A percentile compares a stretch with the other conserved stretches of the same genome.
Evolutionary conservation across 2,113 vertebrate genomes (phyloP).

Genomic region (Carassius carassius): DNA sequence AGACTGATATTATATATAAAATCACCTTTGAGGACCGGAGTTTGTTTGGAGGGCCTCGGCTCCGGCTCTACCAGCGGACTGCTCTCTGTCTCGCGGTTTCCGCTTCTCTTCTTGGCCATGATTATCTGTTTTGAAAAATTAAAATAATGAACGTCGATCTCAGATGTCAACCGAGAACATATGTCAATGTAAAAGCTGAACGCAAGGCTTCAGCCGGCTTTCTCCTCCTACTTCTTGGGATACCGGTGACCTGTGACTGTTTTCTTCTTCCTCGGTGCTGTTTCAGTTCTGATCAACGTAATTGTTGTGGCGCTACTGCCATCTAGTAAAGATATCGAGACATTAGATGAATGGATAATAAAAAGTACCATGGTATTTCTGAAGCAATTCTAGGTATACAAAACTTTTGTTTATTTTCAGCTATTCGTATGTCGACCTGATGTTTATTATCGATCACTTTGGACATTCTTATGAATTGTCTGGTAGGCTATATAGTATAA

Average conservation of each 20-base stretch:
- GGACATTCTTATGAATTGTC: too few relatives aligned
- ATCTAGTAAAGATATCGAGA: neutral
- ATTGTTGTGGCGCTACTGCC: neutral
- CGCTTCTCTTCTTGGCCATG: slow-evolving; percentile 76
- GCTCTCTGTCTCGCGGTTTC: slow-evolving; percentile 63
- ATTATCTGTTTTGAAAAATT: neutral
- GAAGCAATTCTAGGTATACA: too few relatives aligned
- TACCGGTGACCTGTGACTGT: slow-evolving; percentile 39
- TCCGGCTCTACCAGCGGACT: slow-evolving; percentile 58
- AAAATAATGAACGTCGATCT: slow-evolving; percentile 3
- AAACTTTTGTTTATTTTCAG: too few relatives aligned
- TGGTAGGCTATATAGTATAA: too few relatives aligned
- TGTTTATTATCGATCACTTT: too few relatives aligned
- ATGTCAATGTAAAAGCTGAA: neutral
- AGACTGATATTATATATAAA: neutral
- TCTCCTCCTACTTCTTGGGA: slow-evolving; percentile 18
- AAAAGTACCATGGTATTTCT: neutral
- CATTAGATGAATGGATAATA: too few relatives aligned
- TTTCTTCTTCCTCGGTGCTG: slow-evolving; percentile 10
- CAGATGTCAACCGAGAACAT: slow-evolving; percentile 1
- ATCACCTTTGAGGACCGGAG: slow-evolving; percentile 65
- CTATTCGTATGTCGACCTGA: too few relatives aligned
- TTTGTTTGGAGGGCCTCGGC: slow-evolving; percentile 55
- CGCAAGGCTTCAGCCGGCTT: neutral
- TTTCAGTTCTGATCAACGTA: neutral